These are phyloP conservation scores for Linnaemya tessellans DNA, from an alignment of 2,888 invertebrate genomes.

Conservation along the genomic window DNA sequence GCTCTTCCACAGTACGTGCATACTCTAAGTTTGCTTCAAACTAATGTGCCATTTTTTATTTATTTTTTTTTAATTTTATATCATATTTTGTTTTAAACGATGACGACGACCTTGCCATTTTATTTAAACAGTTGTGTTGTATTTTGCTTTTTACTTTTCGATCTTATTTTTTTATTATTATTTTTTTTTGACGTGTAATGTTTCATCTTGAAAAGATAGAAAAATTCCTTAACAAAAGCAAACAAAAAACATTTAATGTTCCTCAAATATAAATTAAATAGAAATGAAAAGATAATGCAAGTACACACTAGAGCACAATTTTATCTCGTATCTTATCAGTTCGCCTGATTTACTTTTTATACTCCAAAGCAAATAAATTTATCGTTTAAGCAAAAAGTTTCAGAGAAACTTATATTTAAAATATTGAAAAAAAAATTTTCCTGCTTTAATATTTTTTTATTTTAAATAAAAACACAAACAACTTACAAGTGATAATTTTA, in stretches of 20 bases:
- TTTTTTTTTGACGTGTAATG: slow-evolving; percentile 11
- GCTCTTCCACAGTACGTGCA: background rate
- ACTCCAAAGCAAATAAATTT: slow-evolving; percentile 54
- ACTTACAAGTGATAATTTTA: background rate
- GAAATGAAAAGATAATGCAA: background rate
- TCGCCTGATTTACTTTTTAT: slow-evolving; percentile 45
- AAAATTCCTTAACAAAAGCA: slow-evolving; percentile 44
- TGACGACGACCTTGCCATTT: slow-evolving; percentile 63
- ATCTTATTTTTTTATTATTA: no score
- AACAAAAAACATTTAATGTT: slow-evolving; percentile 11
- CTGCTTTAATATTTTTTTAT: no score
- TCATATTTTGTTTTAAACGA: slow-evolving; percentile 22
- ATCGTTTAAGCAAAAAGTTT: slow-evolving; percentile 28
- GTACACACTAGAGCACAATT: background rate
- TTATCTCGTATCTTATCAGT: slow-evolving; percentile 48
- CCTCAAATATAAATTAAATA: slow-evolving; percentile 25
- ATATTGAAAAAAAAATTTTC: background rate
- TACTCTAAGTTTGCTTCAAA: slow-evolving; percentile 13
- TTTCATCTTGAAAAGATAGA: slow-evolving; percentile 29
- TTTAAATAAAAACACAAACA: no score
- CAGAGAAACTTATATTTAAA: background rate
- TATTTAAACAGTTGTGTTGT: slow-evolving; percentile 65
- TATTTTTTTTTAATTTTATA: slow-evolving; percentile 21
- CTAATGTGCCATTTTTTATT: slow-evolving; percentile 29
- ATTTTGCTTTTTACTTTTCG: slow-evolving; percentile 18